phyloP scores from a whole-genome alignment of 2,797 vertebrate species.

The Eupleurogrammus muticus region DNA sequence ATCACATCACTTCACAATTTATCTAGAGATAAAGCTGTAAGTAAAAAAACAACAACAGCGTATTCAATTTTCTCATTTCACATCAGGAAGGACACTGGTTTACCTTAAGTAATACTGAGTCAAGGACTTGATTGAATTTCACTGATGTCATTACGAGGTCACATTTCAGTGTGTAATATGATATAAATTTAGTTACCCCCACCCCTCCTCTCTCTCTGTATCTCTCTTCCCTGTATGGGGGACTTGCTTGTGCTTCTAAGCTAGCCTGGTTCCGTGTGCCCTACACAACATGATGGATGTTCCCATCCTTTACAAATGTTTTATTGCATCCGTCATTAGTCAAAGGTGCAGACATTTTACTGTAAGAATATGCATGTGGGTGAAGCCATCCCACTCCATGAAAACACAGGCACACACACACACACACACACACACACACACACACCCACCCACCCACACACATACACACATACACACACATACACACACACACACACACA shows the following conservation, averaged over 20 bases:
- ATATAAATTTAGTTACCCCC: constrained; percentile 83
- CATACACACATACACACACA: constrained; percentile 23
- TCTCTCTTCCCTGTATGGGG: constrained; percentile 47
- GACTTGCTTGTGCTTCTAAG: constrained; percentile 80
- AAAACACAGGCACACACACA: constrained; percentile 30
- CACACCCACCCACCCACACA: not conserved
- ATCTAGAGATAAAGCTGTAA: constrained; percentile 49
- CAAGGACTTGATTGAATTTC: constrained; percentile 86
- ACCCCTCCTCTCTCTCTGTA: constrained; percentile 41
- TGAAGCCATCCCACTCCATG: constrained; percentile 37
- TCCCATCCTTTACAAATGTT: constrained; percentile 75
- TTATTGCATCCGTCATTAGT: constrained; percentile 79
- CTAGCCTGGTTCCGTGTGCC: constrained; percentile 61
- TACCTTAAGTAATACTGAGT: constrained; percentile 87
- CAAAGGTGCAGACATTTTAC: constrained; percentile 61
- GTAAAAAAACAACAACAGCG: constrained; percentile 66
- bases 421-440: constrained; percentile 23
- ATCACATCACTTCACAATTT: constrained; percentile 58
- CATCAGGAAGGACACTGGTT: constrained; percentile 85
- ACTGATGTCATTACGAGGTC: constrained; percentile 86
- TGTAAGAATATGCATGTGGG: constrained; percentile 54
- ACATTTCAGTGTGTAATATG: constrained; percentile 88
- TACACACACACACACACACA: constrained; percentile 15
- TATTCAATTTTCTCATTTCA: constrained; percentile 83
- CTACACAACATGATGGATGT: constrained; percentile 78